phyloP scores from a whole-genome alignment of 2,113 vertebrate species.

The Coregonus clupeaformis region DNA sequence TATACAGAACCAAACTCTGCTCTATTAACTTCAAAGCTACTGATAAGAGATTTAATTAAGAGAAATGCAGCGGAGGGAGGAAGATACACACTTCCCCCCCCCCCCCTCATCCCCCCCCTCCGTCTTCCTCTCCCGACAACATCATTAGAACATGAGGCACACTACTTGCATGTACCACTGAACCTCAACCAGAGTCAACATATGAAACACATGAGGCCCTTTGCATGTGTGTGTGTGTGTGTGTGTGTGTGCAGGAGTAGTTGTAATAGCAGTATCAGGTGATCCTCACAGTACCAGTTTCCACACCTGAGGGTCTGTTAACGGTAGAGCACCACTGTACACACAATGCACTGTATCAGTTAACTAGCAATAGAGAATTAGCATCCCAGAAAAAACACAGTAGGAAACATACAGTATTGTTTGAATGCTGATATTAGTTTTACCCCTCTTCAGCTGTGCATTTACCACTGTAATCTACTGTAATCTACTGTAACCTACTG shows the following conservation, averaged over 20 bases:
- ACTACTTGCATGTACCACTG: slow-evolving; percentile 26
- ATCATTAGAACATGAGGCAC: slow-evolving; percentile 61
- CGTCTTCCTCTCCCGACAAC: slow-evolving; percentile 53
- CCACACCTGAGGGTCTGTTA: slow-evolving; percentile 53
- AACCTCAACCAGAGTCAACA: slow-evolving; percentile 36
- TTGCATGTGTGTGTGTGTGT: not conserved
- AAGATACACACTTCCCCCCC: slow-evolving; percentile 68
- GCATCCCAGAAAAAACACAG: not conserved
- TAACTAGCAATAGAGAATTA: too few relatives aligned
- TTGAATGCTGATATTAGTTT: too few relatives aligned
- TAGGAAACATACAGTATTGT: too few relatives aligned
- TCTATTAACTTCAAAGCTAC: slow-evolving; percentile 84
- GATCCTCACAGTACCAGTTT: slow-evolving; percentile 47
- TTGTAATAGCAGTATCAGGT: too few relatives aligned
- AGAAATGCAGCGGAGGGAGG: slow-evolving; percentile 68
- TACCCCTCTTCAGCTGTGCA: too few relatives aligned
- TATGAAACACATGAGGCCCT: slow-evolving; percentile 43
- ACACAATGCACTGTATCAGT: not conserved
- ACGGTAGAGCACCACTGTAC: slow-evolving; percentile 53
- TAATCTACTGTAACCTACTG: too few relatives aligned
- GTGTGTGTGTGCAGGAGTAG: not conserved
- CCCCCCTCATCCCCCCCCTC: not conserved
- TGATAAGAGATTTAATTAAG: slow-evolving; percentile 85
- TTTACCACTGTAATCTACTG: too few relatives aligned
- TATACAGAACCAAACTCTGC: slow-evolving; percentile 74